Conservation (phyloP, 1,140 invertebrate genomes). For the Diuraphis noxia region DNA sequence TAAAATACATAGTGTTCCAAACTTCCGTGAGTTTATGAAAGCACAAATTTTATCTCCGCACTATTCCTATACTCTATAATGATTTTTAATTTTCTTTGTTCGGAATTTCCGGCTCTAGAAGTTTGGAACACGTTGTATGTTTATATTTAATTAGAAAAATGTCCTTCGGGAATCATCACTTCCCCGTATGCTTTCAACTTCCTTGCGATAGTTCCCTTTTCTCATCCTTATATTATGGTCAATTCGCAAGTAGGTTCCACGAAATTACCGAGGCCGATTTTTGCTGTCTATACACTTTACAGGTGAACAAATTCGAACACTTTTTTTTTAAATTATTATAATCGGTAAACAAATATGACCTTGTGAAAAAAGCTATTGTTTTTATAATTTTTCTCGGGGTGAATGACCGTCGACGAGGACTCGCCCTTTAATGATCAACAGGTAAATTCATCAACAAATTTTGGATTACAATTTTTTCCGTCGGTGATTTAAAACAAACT, state of each 20-base stretch:
- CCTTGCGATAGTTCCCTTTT: not conserved
- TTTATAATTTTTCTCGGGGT: constrained; percentile 49
- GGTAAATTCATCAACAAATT: constrained; percentile 48
- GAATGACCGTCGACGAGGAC: constrained; percentile 53
- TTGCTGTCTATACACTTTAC: constrained; percentile 28
- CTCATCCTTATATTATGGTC: not conserved
- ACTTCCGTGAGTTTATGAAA: constrained; percentile 7
- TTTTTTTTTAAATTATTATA: not conserved
- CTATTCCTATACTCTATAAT: not conserved
- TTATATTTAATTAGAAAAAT: not conserved
- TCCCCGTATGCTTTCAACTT: not conserved
- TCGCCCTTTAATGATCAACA: constrained; percentile 53
- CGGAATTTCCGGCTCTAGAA: not conserved
- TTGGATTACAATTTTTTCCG: constrained; percentile 35
- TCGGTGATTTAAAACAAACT: constrained; percentile 46
- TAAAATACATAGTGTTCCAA: constrained; percentile 31
- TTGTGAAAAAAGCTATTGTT: constrained; percentile 46
- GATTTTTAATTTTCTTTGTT: constrained; percentile 11
- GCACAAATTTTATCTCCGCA: not conserved
- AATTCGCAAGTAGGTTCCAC: constrained; percentile 11
- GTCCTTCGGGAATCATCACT: not conserved
- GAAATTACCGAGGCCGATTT: constrained; percentile 17
- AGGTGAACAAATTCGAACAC: constrained; percentile 36
- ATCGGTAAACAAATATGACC: constrained; percentile 32
- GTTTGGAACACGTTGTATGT: constrained; percentile 27